Base-by-base conservation (phyloP, 2,797 vertebrate species). In the Cynodonichthys magdalenae region DNA sequence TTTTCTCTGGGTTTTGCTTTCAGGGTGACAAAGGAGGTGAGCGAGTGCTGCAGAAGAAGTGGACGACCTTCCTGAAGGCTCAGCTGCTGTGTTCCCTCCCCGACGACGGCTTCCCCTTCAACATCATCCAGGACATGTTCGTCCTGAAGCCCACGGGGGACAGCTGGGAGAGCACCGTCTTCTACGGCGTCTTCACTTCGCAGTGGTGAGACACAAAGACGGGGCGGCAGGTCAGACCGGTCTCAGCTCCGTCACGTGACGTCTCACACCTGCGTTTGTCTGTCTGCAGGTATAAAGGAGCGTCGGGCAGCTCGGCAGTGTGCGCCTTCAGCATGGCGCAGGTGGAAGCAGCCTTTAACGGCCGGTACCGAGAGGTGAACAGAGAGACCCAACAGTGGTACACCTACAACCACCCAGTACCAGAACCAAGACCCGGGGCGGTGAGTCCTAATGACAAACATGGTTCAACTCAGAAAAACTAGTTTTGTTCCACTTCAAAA, bases 381-480 rank as follows among this genome's bases (percentile, higher is more conserved):
- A 92, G 96, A 0, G 96, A 97, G 83, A 96, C 95, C 0, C 96
- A 96, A 90, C 96, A 96, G 90, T 97, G 96, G 96, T 96, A 96
- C 89, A 96, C 96, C 0, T 95, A 94, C 87, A 96, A 95, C 10
- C 80, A 95, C 63, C 87, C 90, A 0, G 91, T 94, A 58, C 96
- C 95, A 0, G 93, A 94, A 7, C 96, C 96, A 1, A 92, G 96
- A 44, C 96, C 96, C 0, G 96, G 96, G 64, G 91, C 85, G 50
- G 96, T 97, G 74, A 87, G 93, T 81, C n/a, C 34, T 12, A 2
- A 9, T 58, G 15, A n/a, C 6, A 17, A 45, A 45, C 15, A 7
- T 6, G 42, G 3, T 45, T 45, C 17, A n/a, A 5, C 6, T 45
- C 42, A 36, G 9, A 9, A 36, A 36, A 9, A 11, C 34, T 10